phyloP scores from a whole-genome alignment of 2,888 invertebrate genomes.

The Agriotes lineatus region DNA sequence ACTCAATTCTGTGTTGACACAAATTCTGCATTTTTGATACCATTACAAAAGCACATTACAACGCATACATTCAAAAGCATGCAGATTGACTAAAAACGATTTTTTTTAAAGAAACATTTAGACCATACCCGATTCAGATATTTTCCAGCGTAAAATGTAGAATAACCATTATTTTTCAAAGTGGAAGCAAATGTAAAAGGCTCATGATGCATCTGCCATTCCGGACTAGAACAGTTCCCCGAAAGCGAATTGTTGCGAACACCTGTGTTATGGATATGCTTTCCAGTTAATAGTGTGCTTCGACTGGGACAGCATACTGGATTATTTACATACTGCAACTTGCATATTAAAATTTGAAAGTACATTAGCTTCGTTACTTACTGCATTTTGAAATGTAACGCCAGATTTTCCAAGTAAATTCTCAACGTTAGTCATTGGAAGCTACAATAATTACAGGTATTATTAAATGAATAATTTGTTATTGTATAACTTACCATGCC shows the following conservation, averaged over 20 bases:
- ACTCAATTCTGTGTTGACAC: no score
- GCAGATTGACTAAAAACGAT: neutral
- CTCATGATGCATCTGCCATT: conserved; percentile 79
- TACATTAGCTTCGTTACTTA: neutral
- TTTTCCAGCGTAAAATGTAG: conserved; percentile 93
- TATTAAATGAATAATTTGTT: conserved; percentile 42
- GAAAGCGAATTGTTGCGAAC: conserved; percentile 81
- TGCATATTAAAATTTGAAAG: neutral
- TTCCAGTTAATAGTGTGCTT: conserved; percentile 86
- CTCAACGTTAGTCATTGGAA: conserved; percentile 75
- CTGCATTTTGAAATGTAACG: conserved; percentile 77
- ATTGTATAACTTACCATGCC: conserved; percentile 74
- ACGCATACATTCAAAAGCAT: conserved; percentile 7
- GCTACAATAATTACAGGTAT: conserved; percentile 71
- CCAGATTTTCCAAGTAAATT: conserved; percentile 75
- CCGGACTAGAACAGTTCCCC: conserved; percentile 81
- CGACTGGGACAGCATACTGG: conserved; percentile 93
- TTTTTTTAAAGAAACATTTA: neutral
- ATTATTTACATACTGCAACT: conserved; percentile 81
- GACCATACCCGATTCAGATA: conserved; percentile 91
- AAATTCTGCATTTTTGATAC: no score
- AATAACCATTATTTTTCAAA: conserved; percentile 75
- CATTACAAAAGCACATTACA: no score
- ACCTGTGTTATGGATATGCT: conserved; percentile 85
- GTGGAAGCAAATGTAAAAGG: conserved; percentile 75